phyloP scores from a whole-genome alignment of 2,797 vertebrate genomes.

The Hemitrygon akajei region DNA sequence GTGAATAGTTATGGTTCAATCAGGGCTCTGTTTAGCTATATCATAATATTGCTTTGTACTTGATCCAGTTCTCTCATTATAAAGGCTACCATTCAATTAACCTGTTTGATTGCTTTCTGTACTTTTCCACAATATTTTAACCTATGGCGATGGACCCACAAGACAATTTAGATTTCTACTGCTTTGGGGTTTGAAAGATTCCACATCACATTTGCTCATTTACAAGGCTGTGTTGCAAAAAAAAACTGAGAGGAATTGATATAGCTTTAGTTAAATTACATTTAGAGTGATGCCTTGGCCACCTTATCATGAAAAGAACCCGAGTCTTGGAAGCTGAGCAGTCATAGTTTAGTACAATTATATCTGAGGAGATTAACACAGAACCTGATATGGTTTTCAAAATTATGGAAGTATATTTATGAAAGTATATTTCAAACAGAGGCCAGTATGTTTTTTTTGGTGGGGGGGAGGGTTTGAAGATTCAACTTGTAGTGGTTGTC shows the following conservation, averaged over 20 bases:
- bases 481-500: too few relatives aligned
- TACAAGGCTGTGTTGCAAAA: not conserved
- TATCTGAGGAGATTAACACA: not conserved
- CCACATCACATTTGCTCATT: not conserved
- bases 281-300: not conserved
- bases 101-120: too few relatives aligned
- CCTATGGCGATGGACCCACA: too few relatives aligned
- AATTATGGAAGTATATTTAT: not conserved
- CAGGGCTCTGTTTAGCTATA: too few relatives aligned
- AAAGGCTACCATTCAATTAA: too few relatives aligned
- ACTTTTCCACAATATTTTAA: not conserved
- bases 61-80: too few relatives aligned
- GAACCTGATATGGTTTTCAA: not conserved
- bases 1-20: too few relatives aligned
- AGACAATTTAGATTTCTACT: too few relatives aligned
- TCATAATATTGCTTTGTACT: too few relatives aligned
- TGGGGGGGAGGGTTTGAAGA: too few relatives aligned
- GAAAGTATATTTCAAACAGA: not conserved
- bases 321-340: not conserved
- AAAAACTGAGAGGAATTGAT: not conserved
- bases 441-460: too few relatives aligned
- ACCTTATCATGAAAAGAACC: not conserved
- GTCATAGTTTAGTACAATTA: not conserved
- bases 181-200: not conserved
- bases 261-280: not conserved